Base-by-base conservation (phyloP, 2,113 vertebrate genomes). In the Ptilonorhynchus violaceus region DNA sequence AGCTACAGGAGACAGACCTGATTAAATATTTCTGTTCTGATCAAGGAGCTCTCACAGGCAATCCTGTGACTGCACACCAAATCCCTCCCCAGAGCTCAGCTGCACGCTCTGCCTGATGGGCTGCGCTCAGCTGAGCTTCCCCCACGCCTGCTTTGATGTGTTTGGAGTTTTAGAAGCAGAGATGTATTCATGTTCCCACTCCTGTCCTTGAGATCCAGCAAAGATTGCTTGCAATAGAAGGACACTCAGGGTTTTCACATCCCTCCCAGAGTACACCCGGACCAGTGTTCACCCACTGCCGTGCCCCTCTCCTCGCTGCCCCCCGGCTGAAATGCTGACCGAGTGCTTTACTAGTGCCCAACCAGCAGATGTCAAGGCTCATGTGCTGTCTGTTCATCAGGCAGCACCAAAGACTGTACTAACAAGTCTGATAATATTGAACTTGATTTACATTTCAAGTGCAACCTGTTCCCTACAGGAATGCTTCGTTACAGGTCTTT, bases 1-100 rank as follows among this genome's bases (percentile, higher is more conserved):
- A 85, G 75, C 76, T 88, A 64, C 58, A 73, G 70, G 75, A 93
- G 93, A 88, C 59, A 90, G 88, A 63, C 17, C 42, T 44, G 88
- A 95, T 88, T 85, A 89, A 88, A 88, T 83, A 94, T 88, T 96
- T 96, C 96, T 95, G 50, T 70, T 93, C 67, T 88, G 89, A 93
- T 85, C 89, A 96, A 62, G 81, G 67, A 85, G 59, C 37, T 80
- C 82, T 92, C 53, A 9, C 20, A 33, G 53, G 67, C 78, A 94
- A 39, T 80, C 47, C 89, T 80, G 70, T 69, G 68, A 13, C 70
- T 79, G 82, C 63, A 24, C 53, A 74, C 12, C 42, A 85, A 92
- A 89, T 76, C 87, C 73, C 82, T 78, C 33, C 27, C 13, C 49
- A 72, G 77, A 41, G 59, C 80, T 92, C 63, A 78, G 89, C 86